Conservation (phyloP, 2,113 vertebrate genomes). For the Mus pahari region DNA sequence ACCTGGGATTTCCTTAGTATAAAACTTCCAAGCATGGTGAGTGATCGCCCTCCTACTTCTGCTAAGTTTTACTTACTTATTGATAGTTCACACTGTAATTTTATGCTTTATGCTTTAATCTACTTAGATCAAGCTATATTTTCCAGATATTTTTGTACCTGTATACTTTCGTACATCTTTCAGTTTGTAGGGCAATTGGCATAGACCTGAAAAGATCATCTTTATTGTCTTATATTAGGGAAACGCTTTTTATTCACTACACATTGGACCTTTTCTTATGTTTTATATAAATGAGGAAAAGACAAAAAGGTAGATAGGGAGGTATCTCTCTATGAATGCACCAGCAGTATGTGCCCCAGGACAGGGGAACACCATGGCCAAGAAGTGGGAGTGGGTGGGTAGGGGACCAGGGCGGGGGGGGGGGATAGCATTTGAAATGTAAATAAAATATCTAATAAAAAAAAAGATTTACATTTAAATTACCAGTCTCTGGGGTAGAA, state of each 20-base stretch:
- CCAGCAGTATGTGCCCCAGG: too few species aligned
- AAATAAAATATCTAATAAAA: too few species aligned
- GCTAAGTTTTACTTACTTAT: not conserved
- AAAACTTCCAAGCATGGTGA: not conserved
- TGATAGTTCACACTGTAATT: not conserved
- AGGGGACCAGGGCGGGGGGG: too few species aligned
- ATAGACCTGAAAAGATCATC: not conserved
- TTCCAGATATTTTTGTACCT: not conserved
- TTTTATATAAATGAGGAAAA: not conserved
- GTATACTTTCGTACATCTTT: not conserved
- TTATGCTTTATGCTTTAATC: not conserved
- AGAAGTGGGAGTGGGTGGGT: too few species aligned
- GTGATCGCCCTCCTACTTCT: too few species aligned
- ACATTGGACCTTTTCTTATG: not conserved
- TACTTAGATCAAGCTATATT: not conserved
- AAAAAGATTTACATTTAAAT: not conserved
- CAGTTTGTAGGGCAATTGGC: not conserved
- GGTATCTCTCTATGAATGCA: not conserved
- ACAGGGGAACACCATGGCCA: too few species aligned
- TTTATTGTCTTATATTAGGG: too few species aligned
- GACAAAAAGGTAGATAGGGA: not conserved
- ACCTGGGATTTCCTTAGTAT: not conserved
- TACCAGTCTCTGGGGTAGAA: not conserved
- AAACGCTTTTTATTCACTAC: not conserved
- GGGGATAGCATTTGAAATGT: too few species aligned